A percentile compares a stretch with the other conserved stretches of the same genome.
Conservation (phyloP, 1,140 invertebrate genomes). For the Drosophila malerkotliana region DNA sequence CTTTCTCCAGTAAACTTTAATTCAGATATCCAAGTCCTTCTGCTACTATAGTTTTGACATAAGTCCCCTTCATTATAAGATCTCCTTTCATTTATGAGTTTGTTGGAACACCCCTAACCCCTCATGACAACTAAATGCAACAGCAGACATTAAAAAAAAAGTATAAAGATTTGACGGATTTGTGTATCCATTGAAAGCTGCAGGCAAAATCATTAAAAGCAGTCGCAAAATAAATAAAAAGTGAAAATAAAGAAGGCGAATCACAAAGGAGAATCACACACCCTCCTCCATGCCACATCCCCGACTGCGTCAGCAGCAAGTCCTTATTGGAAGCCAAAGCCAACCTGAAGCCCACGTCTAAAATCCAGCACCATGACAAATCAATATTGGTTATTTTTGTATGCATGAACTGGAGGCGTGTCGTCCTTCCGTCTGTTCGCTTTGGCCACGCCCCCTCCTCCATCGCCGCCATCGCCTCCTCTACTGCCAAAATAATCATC, state of each 20-base stretch:
- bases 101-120: too few species aligned
- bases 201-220: conserved; percentile 76
- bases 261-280: conserved; percentile 6
- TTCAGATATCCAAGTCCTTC: too few species aligned
- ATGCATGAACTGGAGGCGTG: conserved; percentile 77
- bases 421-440: conserved; percentile 22
- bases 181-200: conserved; percentile 56
- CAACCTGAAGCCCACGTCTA: neutral
- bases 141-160: neutral
- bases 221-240: conserved; percentile 46
- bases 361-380: conserved; percentile 59
- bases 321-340: conserved; percentile 3
- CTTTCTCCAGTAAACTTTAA: too few species aligned
- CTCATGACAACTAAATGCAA: neutral
- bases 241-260: conserved; percentile 41
- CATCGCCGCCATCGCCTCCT: too few species aligned
- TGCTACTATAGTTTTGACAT: too few species aligned
- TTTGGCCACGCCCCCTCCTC: neutral
- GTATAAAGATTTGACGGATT: conserved; percentile 6
- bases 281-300: neutral
- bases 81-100: neutral
- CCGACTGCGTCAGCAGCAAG: neutral
- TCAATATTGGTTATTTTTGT: conserved; percentile 82
- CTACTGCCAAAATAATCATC: conserved; percentile 72
- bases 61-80: too few species aligned